Conservation (phyloP, 1,140 invertebrate genomes). For the Galendromus occidentalis region DNA sequence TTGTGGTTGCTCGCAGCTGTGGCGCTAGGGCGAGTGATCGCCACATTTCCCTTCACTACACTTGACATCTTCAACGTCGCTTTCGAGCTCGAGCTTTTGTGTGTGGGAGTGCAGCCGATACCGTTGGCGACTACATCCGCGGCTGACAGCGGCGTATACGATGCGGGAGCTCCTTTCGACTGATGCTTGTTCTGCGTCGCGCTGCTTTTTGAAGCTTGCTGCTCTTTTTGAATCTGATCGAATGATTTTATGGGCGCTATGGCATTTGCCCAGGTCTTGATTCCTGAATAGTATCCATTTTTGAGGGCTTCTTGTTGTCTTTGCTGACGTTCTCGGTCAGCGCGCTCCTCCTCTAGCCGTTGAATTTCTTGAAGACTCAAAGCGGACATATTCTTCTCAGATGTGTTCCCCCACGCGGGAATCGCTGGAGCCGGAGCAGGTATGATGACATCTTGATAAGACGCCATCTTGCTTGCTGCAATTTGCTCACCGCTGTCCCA, state of each 20-base stretch:
- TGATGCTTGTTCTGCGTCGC: too few species aligned
- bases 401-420: background rate
- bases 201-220: background rate
- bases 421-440: background rate
- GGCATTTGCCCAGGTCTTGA: background rate
- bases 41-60: too few species aligned
- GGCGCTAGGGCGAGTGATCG: too few species aligned
- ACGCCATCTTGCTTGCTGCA: too few species aligned
- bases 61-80: too few species aligned
- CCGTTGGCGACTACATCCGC: too few species aligned
- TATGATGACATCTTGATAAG: background rate
- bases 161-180: too few species aligned
- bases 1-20: too few species aligned
- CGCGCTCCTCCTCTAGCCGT: background rate
- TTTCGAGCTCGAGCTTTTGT: too few species aligned
- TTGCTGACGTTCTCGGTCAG: background rate
- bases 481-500: too few species aligned
- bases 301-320: background rate
- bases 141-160: too few species aligned
- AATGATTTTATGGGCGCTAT: background rate
- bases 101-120: too few species aligned
- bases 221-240: conserved; percentile 4
- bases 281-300: background rate
- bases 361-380: background rate
- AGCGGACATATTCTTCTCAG: background rate